Evolutionary conservation across 2,113 vertebrate genomes (phyloP).

Genomic region (Lethenteron camtschaticum): DNA sequence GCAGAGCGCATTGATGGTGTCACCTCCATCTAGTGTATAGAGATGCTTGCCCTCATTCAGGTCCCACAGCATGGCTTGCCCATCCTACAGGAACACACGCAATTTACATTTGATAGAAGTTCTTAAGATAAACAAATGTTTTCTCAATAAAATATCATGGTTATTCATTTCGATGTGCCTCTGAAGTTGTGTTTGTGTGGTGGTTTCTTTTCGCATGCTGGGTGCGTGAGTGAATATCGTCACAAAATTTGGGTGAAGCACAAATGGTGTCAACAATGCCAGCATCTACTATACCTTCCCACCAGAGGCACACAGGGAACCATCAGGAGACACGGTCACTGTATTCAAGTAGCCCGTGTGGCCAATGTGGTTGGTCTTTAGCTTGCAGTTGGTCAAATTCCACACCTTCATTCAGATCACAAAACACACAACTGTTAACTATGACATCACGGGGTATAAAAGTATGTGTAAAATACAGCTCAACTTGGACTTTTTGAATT

Average conservation of each 20-base stretch:
- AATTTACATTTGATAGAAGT: background rate
- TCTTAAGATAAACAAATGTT: background rate
- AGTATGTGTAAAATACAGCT: too few species aligned
- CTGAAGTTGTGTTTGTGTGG: too few species aligned
- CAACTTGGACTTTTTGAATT: too few species aligned
- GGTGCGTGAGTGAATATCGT: too few species aligned
- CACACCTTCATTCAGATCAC: constrained; percentile 35
- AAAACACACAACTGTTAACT: background rate
- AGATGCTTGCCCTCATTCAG: constrained; percentile 90
- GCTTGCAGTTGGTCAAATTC: constrained; percentile 90
- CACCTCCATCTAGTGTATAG: constrained; percentile 72
- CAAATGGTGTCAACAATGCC: too few species aligned
- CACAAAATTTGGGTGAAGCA: too few species aligned
- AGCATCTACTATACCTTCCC: constrained; percentile 38
- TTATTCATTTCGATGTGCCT: too few species aligned
- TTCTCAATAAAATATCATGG: too few species aligned
- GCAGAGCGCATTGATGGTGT: constrained; percentile 73
- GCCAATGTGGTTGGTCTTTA: constrained; percentile 94
- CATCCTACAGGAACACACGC: constrained; percentile 28
- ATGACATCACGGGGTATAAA: too few species aligned
- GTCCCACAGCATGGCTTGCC: constrained; percentile 93
- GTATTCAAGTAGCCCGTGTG: constrained; percentile 82
- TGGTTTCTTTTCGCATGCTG: too few species aligned
- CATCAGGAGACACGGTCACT: constrained; percentile 53
- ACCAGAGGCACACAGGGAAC: constrained; percentile 55